A percentile compares a stretch with the other conserved stretches of the same genome.
Evolutionary conservation across 2,888 invertebrate species (phyloP).

Genomic region (Diaprepes abbreviatus): DNA sequence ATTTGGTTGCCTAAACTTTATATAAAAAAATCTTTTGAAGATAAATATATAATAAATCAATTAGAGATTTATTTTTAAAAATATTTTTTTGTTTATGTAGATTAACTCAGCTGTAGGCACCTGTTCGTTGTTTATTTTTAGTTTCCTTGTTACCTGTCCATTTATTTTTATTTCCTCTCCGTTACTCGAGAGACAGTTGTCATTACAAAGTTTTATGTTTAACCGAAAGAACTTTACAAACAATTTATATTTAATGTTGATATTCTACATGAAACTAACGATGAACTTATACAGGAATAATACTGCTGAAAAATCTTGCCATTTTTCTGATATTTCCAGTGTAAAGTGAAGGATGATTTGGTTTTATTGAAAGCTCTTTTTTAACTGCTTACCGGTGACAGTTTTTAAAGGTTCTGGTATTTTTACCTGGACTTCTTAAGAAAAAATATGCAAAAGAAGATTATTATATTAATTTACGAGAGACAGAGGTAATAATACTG

Average conservation of each 20-base stretch:
- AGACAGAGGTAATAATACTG: constrained; percentile 4
- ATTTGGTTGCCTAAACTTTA: constrained; percentile 10
- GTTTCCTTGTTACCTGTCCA: not conserved
- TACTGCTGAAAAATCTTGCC: not conserved
- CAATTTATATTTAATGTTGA: too few species aligned
- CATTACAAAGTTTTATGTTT: not conserved
- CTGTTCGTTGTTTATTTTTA: not conserved
- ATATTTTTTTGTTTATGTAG: too few species aligned
- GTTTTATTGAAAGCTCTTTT: not conserved
- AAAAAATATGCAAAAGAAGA: constrained; percentile 5
- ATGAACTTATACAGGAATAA: too few species aligned
- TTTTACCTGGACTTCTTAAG: constrained; percentile 11
- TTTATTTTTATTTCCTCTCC: not conserved
- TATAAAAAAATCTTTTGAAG: too few species aligned
- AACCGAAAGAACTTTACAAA: not conserved
- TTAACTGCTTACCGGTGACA: constrained; percentile 16
- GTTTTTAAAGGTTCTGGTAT: constrained; percentile 5
- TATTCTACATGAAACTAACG: too few species aligned
- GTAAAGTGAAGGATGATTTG: not conserved
- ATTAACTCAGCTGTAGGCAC: too few species aligned
- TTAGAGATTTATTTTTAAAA: too few species aligned
- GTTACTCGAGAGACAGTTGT: constrained; percentile 7
- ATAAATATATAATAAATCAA: too few species aligned
- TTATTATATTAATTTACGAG: constrained; percentile 19
- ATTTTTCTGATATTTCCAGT: not conserved